Evolutionary conservation across 92 coral and sea anemone genomes (phyloP), one percentile per base, ranked within the genome.

Genomic region (Muricea muricata): DNA sequence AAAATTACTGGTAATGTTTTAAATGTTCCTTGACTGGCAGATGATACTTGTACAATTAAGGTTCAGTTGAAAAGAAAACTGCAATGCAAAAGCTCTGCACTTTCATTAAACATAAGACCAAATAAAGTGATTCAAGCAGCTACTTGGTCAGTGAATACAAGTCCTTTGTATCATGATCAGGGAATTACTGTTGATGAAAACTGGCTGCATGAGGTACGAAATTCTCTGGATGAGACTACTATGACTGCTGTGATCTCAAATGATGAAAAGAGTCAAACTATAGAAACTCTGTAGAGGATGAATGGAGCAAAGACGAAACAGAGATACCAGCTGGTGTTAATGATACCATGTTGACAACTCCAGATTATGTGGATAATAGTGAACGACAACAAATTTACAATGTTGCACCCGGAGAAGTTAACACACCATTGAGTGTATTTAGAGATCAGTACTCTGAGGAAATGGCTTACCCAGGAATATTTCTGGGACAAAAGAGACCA

Each of bases 341-440:
- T 7, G 56, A 48, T 18, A 48, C 17, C 15, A 48, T 48, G 56
- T 18, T 48, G 21, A 48, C 56, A 3, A 2, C 88, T 21, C 50
- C 91, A 32, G 89, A 84, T 37, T 88, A 68, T 45, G 21, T 88
- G 23, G 84, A 83, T 75, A 80, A 88, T 66, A 66, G 26, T 84
- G 91, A 88, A 76, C 61, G 84, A 7, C 91, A 88, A 65, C 9
- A 83, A 33, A 81, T 87, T 68, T 75, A 80, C 18, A 82, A 73
- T 29, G 56, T 86, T 79, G 85, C 85, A 31, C 78, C 42, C 47
- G 78, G 78, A 7, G 78, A 72, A 72, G 57, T 28, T 15, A 68
- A 68, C 75, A 68, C 20, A 68, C 75, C 75, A 32, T 42, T 68
- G 15, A 61, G 69, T 32, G 32, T 61, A 17, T 37, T 37, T 37